Evolutionary conservation across 2,888 invertebrate genomes (phyloP).

Genomic region (Nowickia ferox): DNA sequence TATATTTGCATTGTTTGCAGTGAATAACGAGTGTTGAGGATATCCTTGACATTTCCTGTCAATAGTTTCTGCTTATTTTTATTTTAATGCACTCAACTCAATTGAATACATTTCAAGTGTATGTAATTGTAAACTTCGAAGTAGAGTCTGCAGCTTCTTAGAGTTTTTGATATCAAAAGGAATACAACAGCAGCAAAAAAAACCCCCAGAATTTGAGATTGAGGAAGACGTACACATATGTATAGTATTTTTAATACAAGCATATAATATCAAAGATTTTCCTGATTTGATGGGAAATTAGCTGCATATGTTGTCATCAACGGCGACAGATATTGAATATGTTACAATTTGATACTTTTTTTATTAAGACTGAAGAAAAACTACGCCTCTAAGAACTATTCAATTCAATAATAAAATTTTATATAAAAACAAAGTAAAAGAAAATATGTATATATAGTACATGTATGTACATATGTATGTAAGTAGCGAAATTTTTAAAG

Average conservation of each 20-base stretch:
- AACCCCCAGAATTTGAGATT: constrained; percentile 35
- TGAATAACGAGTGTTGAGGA: constrained; percentile 78
- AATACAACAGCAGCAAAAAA: constrained; percentile 2
- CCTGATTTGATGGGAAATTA: constrained; percentile 73
- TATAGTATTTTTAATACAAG: not conserved
- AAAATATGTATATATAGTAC: not conserved
- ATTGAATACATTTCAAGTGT: constrained; percentile 69
- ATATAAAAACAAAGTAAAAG: not conserved
- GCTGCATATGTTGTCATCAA: constrained; percentile 71
- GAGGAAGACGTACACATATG: constrained; percentile 7
- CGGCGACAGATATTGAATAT: constrained; percentile 57
- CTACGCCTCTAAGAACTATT: constrained; percentile 66
- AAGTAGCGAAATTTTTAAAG: constrained; percentile 41
- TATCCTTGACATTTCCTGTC: constrained; percentile 83
- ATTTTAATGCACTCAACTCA: constrained; percentile 70
- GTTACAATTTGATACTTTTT: constrained; percentile 73
- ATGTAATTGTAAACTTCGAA: constrained; percentile 66
- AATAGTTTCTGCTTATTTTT: constrained; percentile 69
- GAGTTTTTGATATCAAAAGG: constrained; percentile 54
- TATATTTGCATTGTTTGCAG: constrained; percentile 59
- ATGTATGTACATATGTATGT: too few relatives aligned
- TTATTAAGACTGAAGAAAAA: constrained; percentile 21
- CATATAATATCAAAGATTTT: constrained; percentile 61
- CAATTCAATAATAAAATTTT: constrained; percentile 35
- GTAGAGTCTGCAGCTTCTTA: constrained; percentile 33